Base-by-base conservation (phyloP, 2,113 vertebrate species). In the Tetrao urogallus region DNA sequence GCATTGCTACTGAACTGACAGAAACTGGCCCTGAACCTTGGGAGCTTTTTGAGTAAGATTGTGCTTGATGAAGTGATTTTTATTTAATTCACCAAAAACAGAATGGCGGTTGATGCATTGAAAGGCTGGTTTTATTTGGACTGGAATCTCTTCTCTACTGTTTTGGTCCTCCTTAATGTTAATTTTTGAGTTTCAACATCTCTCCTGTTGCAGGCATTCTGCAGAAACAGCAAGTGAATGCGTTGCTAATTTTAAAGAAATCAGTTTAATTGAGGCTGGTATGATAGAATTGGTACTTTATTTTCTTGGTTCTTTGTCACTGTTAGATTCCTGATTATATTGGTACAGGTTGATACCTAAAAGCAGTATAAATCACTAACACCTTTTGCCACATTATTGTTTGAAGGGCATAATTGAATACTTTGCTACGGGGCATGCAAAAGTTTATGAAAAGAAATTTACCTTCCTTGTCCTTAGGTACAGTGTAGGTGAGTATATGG, bases 101-200 rank as follows among this genome's bases (percentile, higher is more conserved):
- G 52, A 71, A 28, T 57, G 61, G 63, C 14, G 22, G 0, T 54
- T 43, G 52, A 17, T 50, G 2, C 0, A 0, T 56, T 77, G 7
- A 64, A 75, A 74, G 43, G 32, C 4, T 14, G 82, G 14, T 8
- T 43, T 45, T 73, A 4, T 78, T 86, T 81, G 76, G 60, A 17
- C 38, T 65, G 57, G 36, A 8, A 22, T 60, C n/a, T 70, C 30
- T 89, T 83, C n/a, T 82, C 0, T 65, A 6, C 38, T 88, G 15
- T 14, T 19, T 4, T 71, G 45, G 42, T 66, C 58, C 36, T 57
- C 34, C 32, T 40, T 38, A 47, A 48, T 61, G 30, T 45, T 25
- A 7, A 24, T 22, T 38, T 57, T n/a, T 47, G 34, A 66, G 22
- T 61, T 77, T 79, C 34, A 52, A 15, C 32, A 61, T 42, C 47